Evolutionary conservation across 1,140 invertebrate genomes (phyloP), one percentile per base, ranked within the genome.

Genomic region (Epicauta chinensis): DNA sequence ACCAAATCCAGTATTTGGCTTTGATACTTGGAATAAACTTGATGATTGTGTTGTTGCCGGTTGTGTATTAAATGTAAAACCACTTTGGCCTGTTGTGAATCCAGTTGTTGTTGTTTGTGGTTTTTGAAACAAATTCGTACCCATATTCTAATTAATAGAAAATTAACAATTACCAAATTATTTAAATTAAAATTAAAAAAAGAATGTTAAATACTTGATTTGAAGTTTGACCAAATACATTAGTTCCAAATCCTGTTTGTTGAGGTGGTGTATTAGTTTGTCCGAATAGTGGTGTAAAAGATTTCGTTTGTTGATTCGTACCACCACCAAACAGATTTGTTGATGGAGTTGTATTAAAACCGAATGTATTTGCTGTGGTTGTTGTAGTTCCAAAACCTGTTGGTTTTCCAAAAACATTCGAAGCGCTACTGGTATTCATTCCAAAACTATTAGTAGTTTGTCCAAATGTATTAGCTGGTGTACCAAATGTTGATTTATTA

Each of bases 261-360:
- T 23, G 23, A 1, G 23, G 23, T 16, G 57, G 43, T 14, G 46
- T 82, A 15, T 78, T 81, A 15, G 77, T 77, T 64, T 88, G 86
- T 0, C 86, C 86, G 69, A 87, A 87, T 6, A 84, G 80, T 0
- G 23, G 23, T 16, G 69, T 66, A 34, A 77, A 76, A 6, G 73
- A 60, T 55, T 63, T 62, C 2, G 44, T 45, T 14, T 51, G 35
- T 36, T 62, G 44, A 52, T 50, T 52, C 37, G 60, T 44, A 13
- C 60, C 60, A 23, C 23, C 23, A 34, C 5, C 5, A 51, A 64
- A 62, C 9, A 59, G 56, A 36, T 59, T 62, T 31, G 55, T 53
- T 38, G 51, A 50, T 11, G 34, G 46, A 3, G 52, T 35, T 11
- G 42, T 15, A 40, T 51, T 51, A 34, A 56, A 56, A 17, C 47